phyloP scores from a whole-genome alignment of 2,888 invertebrate genomes.

The Pimpla rufipes region DNA sequence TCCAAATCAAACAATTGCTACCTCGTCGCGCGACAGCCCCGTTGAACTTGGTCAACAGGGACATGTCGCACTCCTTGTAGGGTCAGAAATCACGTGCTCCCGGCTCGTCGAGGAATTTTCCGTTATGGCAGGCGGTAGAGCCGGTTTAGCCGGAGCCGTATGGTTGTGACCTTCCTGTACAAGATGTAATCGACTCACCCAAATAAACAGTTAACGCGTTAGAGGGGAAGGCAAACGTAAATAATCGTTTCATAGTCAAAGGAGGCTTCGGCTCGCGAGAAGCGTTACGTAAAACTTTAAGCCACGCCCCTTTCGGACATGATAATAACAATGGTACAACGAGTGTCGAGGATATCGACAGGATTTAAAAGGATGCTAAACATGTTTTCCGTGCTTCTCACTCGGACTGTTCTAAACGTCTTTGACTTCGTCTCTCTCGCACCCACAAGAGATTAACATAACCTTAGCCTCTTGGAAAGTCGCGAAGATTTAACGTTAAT shows the following conservation, averaged over 20 bases:
- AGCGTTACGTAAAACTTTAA: background rate
- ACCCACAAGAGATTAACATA: too few species aligned
- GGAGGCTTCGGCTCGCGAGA: too few species aligned
- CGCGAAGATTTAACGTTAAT: too few species aligned
- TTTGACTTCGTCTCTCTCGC: too few species aligned
- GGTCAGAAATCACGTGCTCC: background rate
- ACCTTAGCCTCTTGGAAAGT: too few species aligned
- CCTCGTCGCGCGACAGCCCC: background rate
- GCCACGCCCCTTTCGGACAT: background rate
- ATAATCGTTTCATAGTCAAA: background rate
- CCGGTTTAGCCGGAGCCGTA: background rate
- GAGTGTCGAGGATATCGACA: background rate
- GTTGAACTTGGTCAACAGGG: background rate
- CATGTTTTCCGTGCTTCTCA: too few species aligned
- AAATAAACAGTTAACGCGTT: background rate
- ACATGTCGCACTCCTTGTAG: background rate
- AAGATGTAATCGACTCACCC: background rate
- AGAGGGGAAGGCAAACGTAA: background rate
- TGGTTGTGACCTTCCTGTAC: conserved; percentile 2
- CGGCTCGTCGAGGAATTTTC: background rate
- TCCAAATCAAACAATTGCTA: background rate
- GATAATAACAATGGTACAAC: conserved; percentile 7
- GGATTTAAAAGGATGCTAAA: background rate
- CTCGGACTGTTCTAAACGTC: too few species aligned
- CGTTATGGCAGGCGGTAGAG: background rate